Evolutionary conservation across 2,888 invertebrate genomes (phyloP), one percentile per base, ranked within the genome.

Genomic region (Dasysyrphus albostriatus): DNA sequence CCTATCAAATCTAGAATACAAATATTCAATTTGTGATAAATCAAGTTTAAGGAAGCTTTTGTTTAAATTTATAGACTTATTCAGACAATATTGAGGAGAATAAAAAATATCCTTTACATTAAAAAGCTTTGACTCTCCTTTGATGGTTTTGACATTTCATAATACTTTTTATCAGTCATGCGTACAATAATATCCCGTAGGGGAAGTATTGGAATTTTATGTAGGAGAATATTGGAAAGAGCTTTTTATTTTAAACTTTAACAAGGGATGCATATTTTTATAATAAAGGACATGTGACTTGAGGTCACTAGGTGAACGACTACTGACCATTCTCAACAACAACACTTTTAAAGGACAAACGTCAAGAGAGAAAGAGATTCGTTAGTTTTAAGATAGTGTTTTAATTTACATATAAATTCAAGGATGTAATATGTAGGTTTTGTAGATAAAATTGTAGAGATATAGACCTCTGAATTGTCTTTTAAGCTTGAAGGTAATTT

Each of bases 261-360:
- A 69, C 69, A 14, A 32, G 42, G 54, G 19, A 69, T 75, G 59
- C 69, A 69, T 47, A 51, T 80, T 34, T 56, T 65, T 49, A n/a
- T 24, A 69, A 69, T 24, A 51, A 61, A 51, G 19, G 51, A 56
- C 37, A 51, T 34, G 44, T 37, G 44, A 61, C 51, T 79, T 75
- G 59, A 81, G 80, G 80, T 81, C 80, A 81, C 74, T 81, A 61
- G 80, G 80, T 81, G 80, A 80, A 80, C 59, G 75, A 69, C 80
- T 81, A 81, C 74, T 81, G 80, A 81, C 80, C 80, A 70, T 39
- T 75, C 69, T 74, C 67, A 81, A 81, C 59, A 37, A 61, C 42
- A 32, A 61, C 24, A 24, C n/a, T 39, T 69, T 39, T 19, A 34
- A 67, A 67, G 67, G 67, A 49, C 67, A 67, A 44, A 67, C 37